Conservation (phyloP, 2,888 invertebrate species). For the Plebejus anna region DNA sequence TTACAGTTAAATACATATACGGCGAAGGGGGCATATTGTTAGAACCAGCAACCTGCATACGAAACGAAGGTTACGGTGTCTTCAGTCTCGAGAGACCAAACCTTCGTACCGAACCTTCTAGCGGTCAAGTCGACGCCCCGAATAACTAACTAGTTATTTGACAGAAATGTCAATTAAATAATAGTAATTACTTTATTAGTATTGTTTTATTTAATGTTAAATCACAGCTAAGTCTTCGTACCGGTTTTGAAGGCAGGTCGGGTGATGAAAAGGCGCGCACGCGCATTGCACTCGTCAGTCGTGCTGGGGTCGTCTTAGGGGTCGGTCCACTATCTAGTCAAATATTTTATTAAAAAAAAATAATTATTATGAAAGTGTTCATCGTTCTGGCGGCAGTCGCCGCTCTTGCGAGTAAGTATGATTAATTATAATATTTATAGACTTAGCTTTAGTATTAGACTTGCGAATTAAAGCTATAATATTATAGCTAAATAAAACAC, state of each 20-base stretch:
- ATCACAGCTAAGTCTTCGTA: constrained; percentile 65
- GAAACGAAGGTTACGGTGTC: constrained; percentile 22
- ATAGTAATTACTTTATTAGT: constrained; percentile 48
- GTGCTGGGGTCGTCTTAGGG: constrained; percentile 67
- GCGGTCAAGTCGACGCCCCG: not conserved
- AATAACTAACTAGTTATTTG: not conserved
- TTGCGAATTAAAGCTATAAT: not conserved
- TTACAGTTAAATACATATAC: constrained; percentile 48
- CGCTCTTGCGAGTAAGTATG: constrained; percentile 73
- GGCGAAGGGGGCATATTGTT: constrained; percentile 39
- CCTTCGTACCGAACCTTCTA: not conserved
- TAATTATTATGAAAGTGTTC: constrained; percentile 77
- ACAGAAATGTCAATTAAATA: not conserved
- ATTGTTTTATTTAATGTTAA: constrained; percentile 63
- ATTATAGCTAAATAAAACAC: not conserved
- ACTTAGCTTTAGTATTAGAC: not conserved
- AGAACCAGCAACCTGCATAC: constrained; percentile 35
- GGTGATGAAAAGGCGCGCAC: constrained; percentile 76
- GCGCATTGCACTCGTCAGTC: constrained; percentile 62
- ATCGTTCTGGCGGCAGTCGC: constrained; percentile 68
- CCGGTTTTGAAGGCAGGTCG: constrained; percentile 67
- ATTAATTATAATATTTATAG: not conserved
- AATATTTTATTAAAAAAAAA: constrained; percentile 56
- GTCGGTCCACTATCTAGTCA: constrained; percentile 76
- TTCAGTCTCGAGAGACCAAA: not conserved